Conservation (phyloP, 1,140 invertebrate genomes). For the Drosophila tropicalis region DNA sequence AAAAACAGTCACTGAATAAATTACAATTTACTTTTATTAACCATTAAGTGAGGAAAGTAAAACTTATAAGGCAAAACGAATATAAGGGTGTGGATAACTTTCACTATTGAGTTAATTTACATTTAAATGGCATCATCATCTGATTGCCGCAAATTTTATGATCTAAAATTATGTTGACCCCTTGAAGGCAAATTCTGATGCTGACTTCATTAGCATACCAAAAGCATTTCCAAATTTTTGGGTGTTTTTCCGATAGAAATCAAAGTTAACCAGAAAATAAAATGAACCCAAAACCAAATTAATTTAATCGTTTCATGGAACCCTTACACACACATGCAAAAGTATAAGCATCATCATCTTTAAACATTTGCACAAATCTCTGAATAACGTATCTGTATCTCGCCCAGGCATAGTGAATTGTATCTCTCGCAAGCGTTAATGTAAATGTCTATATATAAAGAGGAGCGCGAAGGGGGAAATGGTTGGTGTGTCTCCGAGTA, state of each 20-base stretch:
- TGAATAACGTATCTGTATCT: constrained; percentile 7
- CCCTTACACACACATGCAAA: constrained; percentile 22
- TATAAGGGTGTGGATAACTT: background rate
- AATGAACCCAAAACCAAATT: constrained; percentile 58
- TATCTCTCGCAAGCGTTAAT: constrained; percentile 63
- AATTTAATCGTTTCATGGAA: constrained; percentile 60
- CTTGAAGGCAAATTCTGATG: constrained; percentile 15
- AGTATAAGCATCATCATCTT: constrained; percentile 1
- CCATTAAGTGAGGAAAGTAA: constrained; percentile 4
- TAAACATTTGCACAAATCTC: constrained; percentile 16
- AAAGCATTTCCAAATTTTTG: constrained; percentile 5
- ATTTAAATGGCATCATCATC: background rate
- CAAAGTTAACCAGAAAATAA: constrained; percentile 24
- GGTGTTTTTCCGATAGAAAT: constrained; percentile 26
- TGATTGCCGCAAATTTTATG: background rate
- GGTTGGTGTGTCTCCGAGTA: background rate
- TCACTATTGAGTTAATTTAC: background rate
- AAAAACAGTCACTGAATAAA: background rate
- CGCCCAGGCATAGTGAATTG: constrained; percentile 32
- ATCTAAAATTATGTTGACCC: constrained; percentile 17
- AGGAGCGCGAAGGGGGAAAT: constrained; percentile 11
- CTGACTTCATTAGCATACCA: constrained; percentile 42
- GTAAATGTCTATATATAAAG: constrained; percentile 36
- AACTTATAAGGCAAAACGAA: background rate
- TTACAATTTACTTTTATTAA: constrained; percentile 22